phyloP scores from a whole-genome alignment of 1,140 invertebrate genomes.

The Anastrepha obliqua region DNA sequence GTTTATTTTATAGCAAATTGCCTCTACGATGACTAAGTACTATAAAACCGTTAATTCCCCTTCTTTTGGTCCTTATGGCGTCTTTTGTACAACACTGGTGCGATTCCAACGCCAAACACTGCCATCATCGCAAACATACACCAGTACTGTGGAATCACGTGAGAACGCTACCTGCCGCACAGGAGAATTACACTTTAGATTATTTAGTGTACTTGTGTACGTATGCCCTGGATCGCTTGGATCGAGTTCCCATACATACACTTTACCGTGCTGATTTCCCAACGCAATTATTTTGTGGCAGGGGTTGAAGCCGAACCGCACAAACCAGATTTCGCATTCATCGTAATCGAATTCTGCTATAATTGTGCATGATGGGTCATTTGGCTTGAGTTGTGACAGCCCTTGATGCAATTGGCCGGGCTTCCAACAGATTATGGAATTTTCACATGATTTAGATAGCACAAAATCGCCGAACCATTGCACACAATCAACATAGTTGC shows the following conservation, averaged over 20 bases:
- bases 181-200: slow-evolving; percentile 89
- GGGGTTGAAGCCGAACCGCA: slow-evolving; percentile 94
- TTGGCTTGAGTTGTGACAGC: slow-evolving; percentile 66
- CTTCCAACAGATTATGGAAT: slow-evolving; percentile 82
- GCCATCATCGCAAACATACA: slow-evolving; percentile 86
- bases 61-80: slow-evolving; percentile 2
- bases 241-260: slow-evolving; percentile 96
- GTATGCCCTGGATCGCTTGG: slow-evolving; percentile 86
- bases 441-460: slow-evolving; percentile 97
- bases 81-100: slow-evolving; percentile 54
- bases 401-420: slow-evolving; percentile 69
- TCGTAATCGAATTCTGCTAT: slow-evolving; percentile 95
- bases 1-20: background rate
- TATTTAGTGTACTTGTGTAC: slow-evolving; percentile 85
- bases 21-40: background rate
- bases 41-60: background rate
- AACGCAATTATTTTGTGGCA: slow-evolving; percentile 90
- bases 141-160: slow-evolving; percentile 87
- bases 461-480: slow-evolving; percentile 97
- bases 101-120: slow-evolving; percentile 96
- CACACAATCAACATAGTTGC: slow-evolving; percentile 99
- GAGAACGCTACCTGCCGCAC: slow-evolving; percentile 93
- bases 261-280: slow-evolving; percentile 93
- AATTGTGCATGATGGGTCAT: slow-evolving; percentile 70
- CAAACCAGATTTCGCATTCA: slow-evolving; percentile 99